A percentile compares a stretch with the other conserved stretches of the same genome.
Evolutionary conservation across 2,113 vertebrate genomes (phyloP).

Genomic region (Addax nasomaculatus): DNA sequence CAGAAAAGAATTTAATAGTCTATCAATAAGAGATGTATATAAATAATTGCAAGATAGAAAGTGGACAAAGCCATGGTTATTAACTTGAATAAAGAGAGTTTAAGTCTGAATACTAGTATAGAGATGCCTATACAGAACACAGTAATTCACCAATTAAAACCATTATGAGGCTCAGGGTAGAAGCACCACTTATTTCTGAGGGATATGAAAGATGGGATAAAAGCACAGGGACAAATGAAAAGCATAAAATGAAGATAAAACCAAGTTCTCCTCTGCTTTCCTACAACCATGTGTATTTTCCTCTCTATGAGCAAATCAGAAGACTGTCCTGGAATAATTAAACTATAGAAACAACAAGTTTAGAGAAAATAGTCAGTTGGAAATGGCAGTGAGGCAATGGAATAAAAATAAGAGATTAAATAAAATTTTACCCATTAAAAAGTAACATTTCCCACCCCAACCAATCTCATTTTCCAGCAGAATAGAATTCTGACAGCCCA

Average conservation of each 20-base stretch:
- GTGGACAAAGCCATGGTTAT: background rate
- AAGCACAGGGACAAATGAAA: background rate
- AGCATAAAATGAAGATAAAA: background rate
- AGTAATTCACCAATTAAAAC: background rate
- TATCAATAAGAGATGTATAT: background rate
- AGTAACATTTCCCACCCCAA: background rate
- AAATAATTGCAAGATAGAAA: slow-evolving; percentile 5
- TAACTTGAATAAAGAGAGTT: background rate
- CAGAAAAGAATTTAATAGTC: background rate
- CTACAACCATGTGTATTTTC: background rate
- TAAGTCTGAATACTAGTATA: background rate
- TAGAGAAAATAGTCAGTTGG: background rate
- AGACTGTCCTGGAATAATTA: background rate
- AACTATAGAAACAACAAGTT: background rate
- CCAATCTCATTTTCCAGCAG: background rate
- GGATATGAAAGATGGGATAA: background rate
- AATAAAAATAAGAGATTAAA: background rate
- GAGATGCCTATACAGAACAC: background rate
- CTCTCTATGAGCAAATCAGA: background rate
- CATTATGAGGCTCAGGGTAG: background rate
- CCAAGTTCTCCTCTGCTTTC: background rate
- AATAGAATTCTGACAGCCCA: background rate
- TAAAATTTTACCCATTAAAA: background rate
- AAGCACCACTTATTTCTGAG: background rate
- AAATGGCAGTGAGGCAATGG: background rate